phyloP scores from a whole-genome alignment of 2,797 vertebrate species.

The Melanotaenia maccullochi region DNA sequence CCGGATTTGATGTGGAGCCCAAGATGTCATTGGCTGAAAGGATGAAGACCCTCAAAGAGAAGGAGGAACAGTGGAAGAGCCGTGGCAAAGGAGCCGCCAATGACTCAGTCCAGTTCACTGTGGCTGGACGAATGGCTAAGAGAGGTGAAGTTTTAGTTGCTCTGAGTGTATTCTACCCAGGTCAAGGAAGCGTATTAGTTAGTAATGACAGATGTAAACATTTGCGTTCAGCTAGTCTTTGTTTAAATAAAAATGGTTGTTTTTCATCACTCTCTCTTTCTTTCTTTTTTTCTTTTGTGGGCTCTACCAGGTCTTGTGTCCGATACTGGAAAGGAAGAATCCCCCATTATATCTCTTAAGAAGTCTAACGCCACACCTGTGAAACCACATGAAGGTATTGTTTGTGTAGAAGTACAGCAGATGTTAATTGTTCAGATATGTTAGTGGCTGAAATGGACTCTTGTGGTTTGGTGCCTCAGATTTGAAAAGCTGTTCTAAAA shows the following conservation, averaged over 20 bases:
- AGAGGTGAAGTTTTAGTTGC: slow-evolving; percentile 63
- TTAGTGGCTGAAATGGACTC: neutral
- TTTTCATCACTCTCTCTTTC: neutral
- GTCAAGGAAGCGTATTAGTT: neutral
- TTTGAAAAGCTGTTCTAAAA: neutral
- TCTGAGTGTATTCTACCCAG: neutral
- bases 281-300: neutral
- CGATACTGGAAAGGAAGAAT: slow-evolving; percentile 73
- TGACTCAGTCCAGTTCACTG: slow-evolving; percentile 86
- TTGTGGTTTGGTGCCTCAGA: neutral
- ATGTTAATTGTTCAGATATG: neutral
- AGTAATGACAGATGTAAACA: neutral
- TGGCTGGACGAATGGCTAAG: slow-evolving; percentile 86
- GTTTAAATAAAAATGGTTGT: neutral
- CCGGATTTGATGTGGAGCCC: slow-evolving; percentile 67
- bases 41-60: slow-evolving; percentile 84
- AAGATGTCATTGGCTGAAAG: slow-evolving; percentile 81
- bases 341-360: slow-evolving; percentile 69
- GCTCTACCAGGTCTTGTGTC: slow-evolving; percentile 79
- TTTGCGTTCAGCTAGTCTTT: neutral
- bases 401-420: neutral
- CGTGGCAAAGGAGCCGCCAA: slow-evolving; percentile 85
- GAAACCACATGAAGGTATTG: slow-evolving; percentile 82
- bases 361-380: slow-evolving; percentile 79
- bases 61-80: slow-evolving; percentile 85